These are phyloP conservation scores for Eudasyphora cyanicolor DNA, from an alignment of 2,888 invertebrate species.

Conservation along the genomic window DNA sequence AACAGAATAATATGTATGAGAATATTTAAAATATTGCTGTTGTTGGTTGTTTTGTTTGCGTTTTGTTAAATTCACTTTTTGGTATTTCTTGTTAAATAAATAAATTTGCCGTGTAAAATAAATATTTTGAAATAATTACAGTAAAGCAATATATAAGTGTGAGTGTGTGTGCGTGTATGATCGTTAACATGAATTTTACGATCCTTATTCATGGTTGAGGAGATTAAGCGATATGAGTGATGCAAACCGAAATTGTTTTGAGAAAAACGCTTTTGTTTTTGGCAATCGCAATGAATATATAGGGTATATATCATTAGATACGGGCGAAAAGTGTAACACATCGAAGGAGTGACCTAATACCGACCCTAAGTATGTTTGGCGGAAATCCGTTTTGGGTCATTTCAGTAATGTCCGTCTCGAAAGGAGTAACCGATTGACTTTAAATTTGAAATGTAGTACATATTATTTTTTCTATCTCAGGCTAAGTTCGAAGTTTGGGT, in stretches of 20 bases:
- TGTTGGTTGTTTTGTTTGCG: conserved; percentile 2
- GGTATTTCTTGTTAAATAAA: conserved; percentile 72
- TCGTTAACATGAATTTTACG: conserved; percentile 45
- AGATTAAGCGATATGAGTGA: not conserved
- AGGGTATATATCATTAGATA: no score
- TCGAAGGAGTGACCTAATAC: no score
- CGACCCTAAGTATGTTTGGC: no score
- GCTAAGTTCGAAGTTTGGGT: no score
- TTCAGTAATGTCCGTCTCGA: no score
- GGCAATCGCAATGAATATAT: not conserved
- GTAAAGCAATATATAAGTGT: conserved; percentile 22
- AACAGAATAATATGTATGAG: not conserved
- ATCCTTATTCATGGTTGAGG: conserved; percentile 31
- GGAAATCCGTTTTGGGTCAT: no score
- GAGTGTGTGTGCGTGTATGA: conserved; percentile 22
- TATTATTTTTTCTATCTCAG: no score
- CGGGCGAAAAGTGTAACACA: no score
- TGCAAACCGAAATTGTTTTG: not conserved
- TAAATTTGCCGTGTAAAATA: conserved; percentile 68
- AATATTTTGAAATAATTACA: conserved; percentile 68
- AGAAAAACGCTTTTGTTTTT: not conserved
- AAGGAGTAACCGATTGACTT: no score
- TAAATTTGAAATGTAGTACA: no score
- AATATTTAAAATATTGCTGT: conserved; percentile 9
- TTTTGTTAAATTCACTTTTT: conserved; percentile 57